Evolutionary conservation across 2,888 invertebrate species (phyloP), one percentile per base, ranked within the genome.

Genomic region (Orthonychiurus folsomi): DNA sequence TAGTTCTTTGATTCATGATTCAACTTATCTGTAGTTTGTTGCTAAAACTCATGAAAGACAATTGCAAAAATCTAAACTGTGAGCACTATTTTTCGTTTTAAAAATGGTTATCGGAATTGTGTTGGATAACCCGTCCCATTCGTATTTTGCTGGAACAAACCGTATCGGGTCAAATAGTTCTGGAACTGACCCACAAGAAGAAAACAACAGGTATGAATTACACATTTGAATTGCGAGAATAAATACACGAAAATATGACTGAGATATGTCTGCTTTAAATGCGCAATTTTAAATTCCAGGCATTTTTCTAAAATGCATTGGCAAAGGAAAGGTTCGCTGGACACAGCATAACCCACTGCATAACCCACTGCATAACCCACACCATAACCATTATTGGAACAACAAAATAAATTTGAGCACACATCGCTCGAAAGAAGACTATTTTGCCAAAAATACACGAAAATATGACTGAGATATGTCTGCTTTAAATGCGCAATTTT

Each of bases 371-470:
- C n/a, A n/a, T n/a, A n/a, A n/a, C n/a, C n/a, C n/a, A n/a, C 83
- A 66, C 81, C 23, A 1, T 66, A 63, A 24, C 57, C 61, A 79
- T 82, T 28, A 83, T 86, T 25, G 83, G 84, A 75, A 82, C 83
- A 53, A 82, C 83, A 72, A 80, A 80, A 56, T 83, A 83, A 64
- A 82, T 82, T 21, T 82, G 83, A 50, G 77, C 24, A 20, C 81
- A 26, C 64, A 84, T 60, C 81, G 81, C n/a, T 88, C 84, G 1
- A 81, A 85, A 74, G 89, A 89, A 74, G 86, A 87, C 75, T 89
- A 89, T 75, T 89, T 89, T 75, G 84, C 85, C 75, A 85, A 85
- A n/a, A n/a, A n/a, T n/a, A n/a, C n/a, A n/a, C n/a, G n/a, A n/a
- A n/a, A n/a, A n/a, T n/a, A n/a, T n/a, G n/a, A n/a, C n/a, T n/a